Conservation (phyloP, 2,888 invertebrate genomes). For the Hemaris fuciformis region DNA sequence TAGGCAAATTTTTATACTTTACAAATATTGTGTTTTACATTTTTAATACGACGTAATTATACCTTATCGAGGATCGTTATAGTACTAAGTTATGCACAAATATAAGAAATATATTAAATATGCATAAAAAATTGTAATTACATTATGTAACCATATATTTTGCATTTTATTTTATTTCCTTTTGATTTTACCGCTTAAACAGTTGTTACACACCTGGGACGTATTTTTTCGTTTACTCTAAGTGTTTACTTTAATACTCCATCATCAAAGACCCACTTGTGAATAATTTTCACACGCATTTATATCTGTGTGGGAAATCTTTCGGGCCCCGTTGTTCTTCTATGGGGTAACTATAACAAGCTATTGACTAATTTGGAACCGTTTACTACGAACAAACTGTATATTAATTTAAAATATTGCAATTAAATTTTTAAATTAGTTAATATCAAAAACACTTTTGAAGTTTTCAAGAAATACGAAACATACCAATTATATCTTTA, state of each 20-base stretch:
- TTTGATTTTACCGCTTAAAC: background rate
- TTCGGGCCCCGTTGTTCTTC: constrained; percentile 37
- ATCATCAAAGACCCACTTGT: constrained; percentile 12
- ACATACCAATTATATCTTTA: background rate
- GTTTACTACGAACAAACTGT: background rate
- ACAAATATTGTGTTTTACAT: too few relatives aligned
- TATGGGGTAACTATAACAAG: constrained; percentile 31
- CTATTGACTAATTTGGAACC: constrained; percentile 17
- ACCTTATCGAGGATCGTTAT: too few relatives aligned
- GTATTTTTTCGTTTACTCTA: background rate
- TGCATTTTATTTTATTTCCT: too few relatives aligned
- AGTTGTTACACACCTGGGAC: background rate
- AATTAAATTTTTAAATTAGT: background rate
- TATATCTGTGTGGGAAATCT: constrained; percentile 51
- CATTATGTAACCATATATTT: background rate
- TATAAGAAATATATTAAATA: too few relatives aligned
- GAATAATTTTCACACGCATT: constrained; percentile 35
- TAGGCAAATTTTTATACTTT: too few relatives aligned
- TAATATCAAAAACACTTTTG: background rate
- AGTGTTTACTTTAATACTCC: constrained; percentile 14
- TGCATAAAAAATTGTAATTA: too few relatives aligned
- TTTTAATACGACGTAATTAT: too few relatives aligned
- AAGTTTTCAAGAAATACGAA: background rate
- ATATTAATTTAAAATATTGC: background rate
- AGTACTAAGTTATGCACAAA: too few relatives aligned